phyloP scores from a whole-genome alignment of 2,888 invertebrate genomes.

The Sclerodermus sp. region DNA sequence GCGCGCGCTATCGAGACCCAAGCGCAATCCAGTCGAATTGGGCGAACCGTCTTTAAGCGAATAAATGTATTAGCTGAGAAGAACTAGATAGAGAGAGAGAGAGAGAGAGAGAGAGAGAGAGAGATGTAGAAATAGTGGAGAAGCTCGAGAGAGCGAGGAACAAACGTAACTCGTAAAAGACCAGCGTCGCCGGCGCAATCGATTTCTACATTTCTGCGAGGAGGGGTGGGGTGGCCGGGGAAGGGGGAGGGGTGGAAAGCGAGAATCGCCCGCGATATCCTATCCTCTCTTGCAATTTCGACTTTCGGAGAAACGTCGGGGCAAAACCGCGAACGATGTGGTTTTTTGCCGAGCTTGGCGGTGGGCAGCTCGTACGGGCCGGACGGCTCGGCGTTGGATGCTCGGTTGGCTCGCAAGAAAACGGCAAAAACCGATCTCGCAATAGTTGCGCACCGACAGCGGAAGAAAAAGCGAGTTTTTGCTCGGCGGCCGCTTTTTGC shows the following conservation, averaged over 20 bases:
- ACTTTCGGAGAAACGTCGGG: constrained; percentile 42
- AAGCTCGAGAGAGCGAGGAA: constrained; percentile 2
- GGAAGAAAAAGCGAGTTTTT: constrained; percentile 50
- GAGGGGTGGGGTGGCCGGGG: background rate
- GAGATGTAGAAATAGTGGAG: too few relatives aligned
- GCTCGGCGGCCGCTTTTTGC: constrained; percentile 20
- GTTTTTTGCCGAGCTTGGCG: constrained; percentile 36
- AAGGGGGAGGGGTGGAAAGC: background rate
- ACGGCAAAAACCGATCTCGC: constrained; percentile 47
- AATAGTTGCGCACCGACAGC: constrained; percentile 45
- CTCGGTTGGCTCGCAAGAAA: constrained; percentile 40
- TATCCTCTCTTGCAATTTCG: constrained; percentile 39
- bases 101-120: too few relatives aligned
- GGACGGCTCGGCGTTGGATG: constrained; percentile 18
- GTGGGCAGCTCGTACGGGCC: constrained; percentile 22
- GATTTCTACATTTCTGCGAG: constrained; percentile 6
- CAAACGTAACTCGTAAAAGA: background rate
- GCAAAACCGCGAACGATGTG: constrained; percentile 37
- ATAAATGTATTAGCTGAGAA: too few relatives aligned
- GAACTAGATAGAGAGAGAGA: too few relatives aligned
- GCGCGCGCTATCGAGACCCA: too few relatives aligned
- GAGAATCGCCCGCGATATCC: constrained; percentile 15
- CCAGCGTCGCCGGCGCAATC: background rate
- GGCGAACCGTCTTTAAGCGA: too few relatives aligned
- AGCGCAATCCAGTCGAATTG: too few relatives aligned